Base-by-base conservation (phyloP, 2,113 vertebrate species). In the Salminus brasiliensis region DNA sequence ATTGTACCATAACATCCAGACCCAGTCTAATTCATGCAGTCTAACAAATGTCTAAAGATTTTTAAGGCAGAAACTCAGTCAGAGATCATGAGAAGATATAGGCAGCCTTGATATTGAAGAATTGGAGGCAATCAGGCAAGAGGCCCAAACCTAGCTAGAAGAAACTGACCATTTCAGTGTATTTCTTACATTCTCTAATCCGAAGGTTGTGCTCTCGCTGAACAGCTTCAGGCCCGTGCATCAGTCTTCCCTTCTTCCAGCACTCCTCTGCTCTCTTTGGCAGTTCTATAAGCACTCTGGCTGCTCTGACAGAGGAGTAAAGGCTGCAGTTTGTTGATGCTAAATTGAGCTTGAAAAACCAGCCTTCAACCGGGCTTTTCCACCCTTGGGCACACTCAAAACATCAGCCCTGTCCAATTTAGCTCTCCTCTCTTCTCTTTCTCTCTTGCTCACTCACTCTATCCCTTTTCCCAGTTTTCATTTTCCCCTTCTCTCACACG, bases 311-410 rank as follows among this genome's bases (percentile, higher is more conserved):
- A 79, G 79, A 72, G 74, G 72, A 72, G 79, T 45, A 60, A 65
- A 36, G 41, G 49, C 78, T 77, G 78, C 23, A 63, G 74, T 49
- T 57, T 81, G 71, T 78, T 87, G 84, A 87, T 81, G 88, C 70
- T 88, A 86, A 89, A 91, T 85, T 83, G 86, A 88, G 87, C 89
- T 80, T 85, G 88, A 92, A 89, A 90, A 70, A 80, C 18, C 78
- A 85, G 85, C 84, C 85, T 83, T 73, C 52, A 55, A 41, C 69
- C 32, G 55, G 63, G 47, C 60, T 84, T 63, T 71, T 77, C 59
- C 53, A 66, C 55, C 55, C 78, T 57, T 11, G 7, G 39, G 69
- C 69, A 47, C 67, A 67, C 49, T 74, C 47, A 43, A 47, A 71
- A 62, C 10, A 49, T 62, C 53, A 25, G 57, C 45, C 68, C 62